Evolutionary conservation across 2,888 invertebrate species (phyloP), one percentile per base, ranked within the genome.

Genomic region (Drosophila neonasuta): DNA sequence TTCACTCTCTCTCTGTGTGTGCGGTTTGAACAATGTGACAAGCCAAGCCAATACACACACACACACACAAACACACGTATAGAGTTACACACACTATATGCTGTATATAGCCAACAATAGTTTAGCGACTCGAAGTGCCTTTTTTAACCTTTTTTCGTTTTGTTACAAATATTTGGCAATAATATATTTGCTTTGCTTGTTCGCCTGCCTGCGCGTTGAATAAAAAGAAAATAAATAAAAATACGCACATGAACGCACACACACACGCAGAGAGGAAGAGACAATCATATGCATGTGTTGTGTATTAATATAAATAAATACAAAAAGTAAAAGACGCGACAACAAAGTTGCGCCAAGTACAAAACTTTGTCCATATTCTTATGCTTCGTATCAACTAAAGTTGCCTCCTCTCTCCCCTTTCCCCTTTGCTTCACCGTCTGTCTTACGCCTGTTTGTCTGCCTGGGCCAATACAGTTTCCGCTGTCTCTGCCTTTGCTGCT

Each of bases 291-390:
- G 68, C 61, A 64, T 85, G 72, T 71, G 62, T 62, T 41, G 56
- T 68, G 69, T 82, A 82, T 77, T 77, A 84, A 74, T 83, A 86
- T 74, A 82, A 80, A 83, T 86, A 86, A 77, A 68, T 71, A 68
- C 59, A 68, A 77, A 69, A 69, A 68, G 65, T 64, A 73, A 79
- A 67, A 77, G 50, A 79, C 13, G 59, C 56, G 51, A 68, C 55
- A 62, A 65, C 66, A 71, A 71, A 79, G 63, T 77, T 73, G 66
- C 63, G 63, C 20, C 55, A 63, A 63, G 51, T 58, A 54, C 63
- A 67, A 84, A 80, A 80, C 76, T 72, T 80, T 80, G 13, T 58
- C 52, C 61, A 64, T 49, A 44, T 45, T 52, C 51, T 39, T 50
- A 44, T 42, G 49, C 30, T 46, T 15, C 42, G 41, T 36, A 11